Percentiles rank a stretch among this genome's conserved stretches.
Conservation (phyloP, 2,797 vertebrate genomes). For the Austrolebias charrua region DNA sequence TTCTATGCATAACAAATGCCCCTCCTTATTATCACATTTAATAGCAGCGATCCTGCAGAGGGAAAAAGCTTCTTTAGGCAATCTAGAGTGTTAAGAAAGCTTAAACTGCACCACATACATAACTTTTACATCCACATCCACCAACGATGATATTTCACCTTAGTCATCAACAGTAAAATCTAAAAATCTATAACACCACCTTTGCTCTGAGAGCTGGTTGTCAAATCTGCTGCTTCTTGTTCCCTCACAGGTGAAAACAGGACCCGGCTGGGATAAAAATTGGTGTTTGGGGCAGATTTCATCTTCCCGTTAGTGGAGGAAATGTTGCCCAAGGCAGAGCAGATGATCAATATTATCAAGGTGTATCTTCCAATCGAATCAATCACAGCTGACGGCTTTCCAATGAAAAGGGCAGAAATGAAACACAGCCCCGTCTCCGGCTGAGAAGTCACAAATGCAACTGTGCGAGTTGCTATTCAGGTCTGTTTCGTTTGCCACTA, state of each 20-base stretch:
- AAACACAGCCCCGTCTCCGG: constrained; percentile 46
- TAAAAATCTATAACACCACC: constrained; percentile 14
- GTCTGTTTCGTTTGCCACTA: constrained; percentile 1
- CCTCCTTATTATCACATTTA: constrained; percentile 35
- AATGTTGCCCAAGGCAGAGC: constrained; percentile 53
- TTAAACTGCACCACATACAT: constrained; percentile 6
- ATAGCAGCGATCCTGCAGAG: constrained; percentile 30
- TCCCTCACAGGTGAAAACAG: constrained; percentile 57
- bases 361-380: constrained; percentile 73
- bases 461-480: constrained; percentile 25
- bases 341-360: constrained; percentile 72
- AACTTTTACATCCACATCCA: not conserved
- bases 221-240: constrained; percentile 53
- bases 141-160: constrained; percentile 4
- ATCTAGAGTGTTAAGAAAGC: constrained; percentile 15
- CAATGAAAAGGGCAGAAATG: constrained; percentile 51
- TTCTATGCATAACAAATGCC: constrained; percentile 57
- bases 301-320: constrained; percentile 62
- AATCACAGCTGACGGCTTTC: constrained; percentile 68
- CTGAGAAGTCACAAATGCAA: constrained; percentile 48
- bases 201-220: constrained; percentile 26
- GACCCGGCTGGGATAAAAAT: constrained; percentile 52
- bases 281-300: constrained; percentile 64
- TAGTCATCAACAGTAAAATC: constrained; percentile 32
- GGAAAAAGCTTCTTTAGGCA: constrained; percentile 14